A percentile compares a stretch with the other conserved stretches of the same genome.
phyloP scores from a whole-genome alignment of 2,113 vertebrate species.

The Aptenodytes patagonicus region DNA sequence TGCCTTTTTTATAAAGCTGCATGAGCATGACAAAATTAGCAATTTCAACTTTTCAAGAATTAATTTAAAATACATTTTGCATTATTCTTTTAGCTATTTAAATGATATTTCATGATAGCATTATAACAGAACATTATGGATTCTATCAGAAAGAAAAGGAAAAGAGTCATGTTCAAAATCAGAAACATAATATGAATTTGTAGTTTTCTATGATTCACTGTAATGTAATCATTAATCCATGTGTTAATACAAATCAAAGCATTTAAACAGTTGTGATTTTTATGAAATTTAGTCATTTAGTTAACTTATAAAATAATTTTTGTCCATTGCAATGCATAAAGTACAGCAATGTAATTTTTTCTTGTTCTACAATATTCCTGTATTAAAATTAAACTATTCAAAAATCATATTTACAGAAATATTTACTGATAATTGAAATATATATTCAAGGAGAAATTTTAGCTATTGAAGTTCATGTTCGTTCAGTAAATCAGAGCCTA shows the following conservation, averaged over 20 bases:
- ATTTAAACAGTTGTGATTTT: neutral
- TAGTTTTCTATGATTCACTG: neutral
- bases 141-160: neutral
- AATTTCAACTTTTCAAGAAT: neutral
- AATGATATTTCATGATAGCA: neutral
- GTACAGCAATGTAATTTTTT: neutral
- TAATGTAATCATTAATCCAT: neutral
- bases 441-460: neutral
- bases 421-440: neutral
- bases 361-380: neutral
- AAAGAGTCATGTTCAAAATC: neutral
- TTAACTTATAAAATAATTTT: neutral
- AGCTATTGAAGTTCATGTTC: neutral
- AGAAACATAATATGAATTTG: neutral
- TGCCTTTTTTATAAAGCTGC: neutral
- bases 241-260: neutral
- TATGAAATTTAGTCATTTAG: neutral
- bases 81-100: neutral
- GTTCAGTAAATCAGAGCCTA: neutral
- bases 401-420: neutral
- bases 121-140: neutral
- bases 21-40: neutral
- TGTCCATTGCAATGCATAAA: neutral
- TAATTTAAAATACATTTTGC: neutral
- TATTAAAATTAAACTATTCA: neutral